Base-by-base conservation (phyloP, 2,113 vertebrate genomes). In the Orientallactaga bullata region DNA sequence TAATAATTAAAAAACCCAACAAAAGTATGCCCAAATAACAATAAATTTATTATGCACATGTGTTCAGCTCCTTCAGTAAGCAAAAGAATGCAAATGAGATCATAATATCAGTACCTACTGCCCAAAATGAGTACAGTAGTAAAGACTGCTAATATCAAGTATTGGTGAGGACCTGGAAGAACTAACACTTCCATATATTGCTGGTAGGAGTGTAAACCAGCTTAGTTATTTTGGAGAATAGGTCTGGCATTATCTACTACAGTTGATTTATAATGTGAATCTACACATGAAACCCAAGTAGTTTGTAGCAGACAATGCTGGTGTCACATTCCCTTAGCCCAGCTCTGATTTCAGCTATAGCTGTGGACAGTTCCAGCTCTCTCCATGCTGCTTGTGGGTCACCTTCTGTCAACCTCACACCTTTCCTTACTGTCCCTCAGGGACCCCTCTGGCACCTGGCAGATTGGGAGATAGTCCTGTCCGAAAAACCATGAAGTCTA, bases 271-370 rank as follows among this genome's bases (percentile, higher is more conserved):
- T 61, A 83, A 86, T 16, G 39, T 74, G 51, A 90, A 82, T 7
- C 76, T 87, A 5, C 71, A 78, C 63, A 37, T 76, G 68, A 88
- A 80, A 79, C 47, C 72, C 23, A 55, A 37, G 71, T 71, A 63
- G 65, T 66, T 74, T 71, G 35, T 68, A 69, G 47, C 86, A 88
- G 83, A 71, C 6, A 6, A 37, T 60, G 87, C 24, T 78, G 51
- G 13, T 20, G 55, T 63, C 32, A 17, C n/a, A 32, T 18, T 89
- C 37, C 42, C 83, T 71, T 61, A 89, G 82, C 13, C 30, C 18
- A 18, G 32, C 47, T 94, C 66, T 74, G 51, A 80, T 16, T 83
- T 89, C 76, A 79, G 84, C 63, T 72, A 68, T 61, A 91, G 55
- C 13, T 69, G 78, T 39, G 30, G 71, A 74, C 30, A 68, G n/a